Evolutionary conservation across 2,797 vertebrate genomes (phyloP).

Genomic region (Molossus molossus): DNA sequence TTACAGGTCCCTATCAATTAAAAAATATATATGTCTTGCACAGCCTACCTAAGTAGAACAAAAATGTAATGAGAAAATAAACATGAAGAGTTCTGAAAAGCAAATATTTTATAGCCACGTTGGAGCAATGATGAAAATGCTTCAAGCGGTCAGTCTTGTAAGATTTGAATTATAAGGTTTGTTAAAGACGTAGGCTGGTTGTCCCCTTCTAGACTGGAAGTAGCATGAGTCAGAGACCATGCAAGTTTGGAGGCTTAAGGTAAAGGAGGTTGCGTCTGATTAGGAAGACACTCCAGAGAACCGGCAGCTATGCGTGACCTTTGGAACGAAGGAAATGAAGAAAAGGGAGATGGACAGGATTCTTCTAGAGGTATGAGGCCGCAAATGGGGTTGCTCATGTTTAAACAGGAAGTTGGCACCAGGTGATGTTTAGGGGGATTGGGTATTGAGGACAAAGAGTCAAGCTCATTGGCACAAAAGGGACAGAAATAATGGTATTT

Average conservation of each 20-base stretch:
- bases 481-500: background rate
- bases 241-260: background rate
- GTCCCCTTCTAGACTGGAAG: background rate
- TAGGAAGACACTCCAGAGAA: background rate
- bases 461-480: background rate
- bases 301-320: fast-evolving
- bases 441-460: background rate
- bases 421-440: background rate
- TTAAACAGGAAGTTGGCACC: background rate
- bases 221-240: background rate
- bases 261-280: background rate
- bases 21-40: background rate
- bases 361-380: background rate
- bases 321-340: background rate
- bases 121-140: background rate
- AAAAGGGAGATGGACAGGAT: background rate
- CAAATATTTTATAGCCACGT: background rate
- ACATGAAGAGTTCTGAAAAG: background rate
- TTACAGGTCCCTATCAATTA: background rate
- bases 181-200: background rate
- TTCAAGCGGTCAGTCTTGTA: background rate
- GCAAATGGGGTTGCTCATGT: background rate
- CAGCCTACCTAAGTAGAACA: background rate
- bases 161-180: background rate
- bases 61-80: background rate